Conservation (phyloP, 2,113 vertebrate species). For the Vulpes vulpes region DNA sequence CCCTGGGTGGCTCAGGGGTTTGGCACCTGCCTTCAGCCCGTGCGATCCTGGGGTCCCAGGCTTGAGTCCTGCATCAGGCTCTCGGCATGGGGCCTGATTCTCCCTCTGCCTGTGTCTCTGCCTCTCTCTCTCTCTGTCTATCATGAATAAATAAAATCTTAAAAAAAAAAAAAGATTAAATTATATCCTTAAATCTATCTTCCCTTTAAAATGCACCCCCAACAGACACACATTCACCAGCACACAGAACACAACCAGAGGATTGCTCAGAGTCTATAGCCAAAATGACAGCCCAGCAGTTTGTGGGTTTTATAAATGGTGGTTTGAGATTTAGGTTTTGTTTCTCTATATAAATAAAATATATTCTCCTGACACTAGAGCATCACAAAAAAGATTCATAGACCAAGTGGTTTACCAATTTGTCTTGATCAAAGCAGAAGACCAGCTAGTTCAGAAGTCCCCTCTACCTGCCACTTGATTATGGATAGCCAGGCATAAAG, state of each 20-base stretch:
- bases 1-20: no score
- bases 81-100: no score
- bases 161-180: slow-evolving; percentile 1
- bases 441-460: slow-evolving; percentile 31
- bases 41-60: no score
- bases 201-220: slow-evolving; percentile 9
- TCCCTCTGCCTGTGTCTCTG: no score
- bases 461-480: slow-evolving; percentile 58
- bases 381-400: slow-evolving; percentile 60
- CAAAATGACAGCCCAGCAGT: slow-evolving; percentile 71
- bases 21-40: no score
- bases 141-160: no score
- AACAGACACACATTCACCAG: background rate
- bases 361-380: slow-evolving; percentile 16
- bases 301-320: slow-evolving; percentile 79
- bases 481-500: background rate
- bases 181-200: slow-evolving; percentile 49
- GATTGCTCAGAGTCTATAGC: background rate
- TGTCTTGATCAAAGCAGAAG: slow-evolving; percentile 56
- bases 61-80: no score
- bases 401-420: slow-evolving; percentile 49
- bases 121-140: no score
- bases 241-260: background rate
- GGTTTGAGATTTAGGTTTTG: slow-evolving; percentile 70
- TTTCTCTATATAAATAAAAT: slow-evolving; percentile 77